Evolutionary conservation across 2,888 invertebrate genomes (phyloP), one percentile per base, ranked within the genome.

Genomic region (Leptothorax acervorum): DNA sequence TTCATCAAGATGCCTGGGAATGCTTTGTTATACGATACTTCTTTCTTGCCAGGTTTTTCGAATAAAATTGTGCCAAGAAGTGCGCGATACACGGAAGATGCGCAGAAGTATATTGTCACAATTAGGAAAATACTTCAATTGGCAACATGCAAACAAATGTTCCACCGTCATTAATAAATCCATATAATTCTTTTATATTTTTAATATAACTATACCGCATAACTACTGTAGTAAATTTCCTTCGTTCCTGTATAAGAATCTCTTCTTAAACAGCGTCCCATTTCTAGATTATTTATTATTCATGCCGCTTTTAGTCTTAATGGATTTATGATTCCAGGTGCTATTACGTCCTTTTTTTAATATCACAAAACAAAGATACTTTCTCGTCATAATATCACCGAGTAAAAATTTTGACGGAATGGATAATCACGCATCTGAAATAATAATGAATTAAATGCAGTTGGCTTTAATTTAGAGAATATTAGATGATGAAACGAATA

Each of bases 1-100:
- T 89, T 85, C 45, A 55, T n/a, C 23, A 60, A 68, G 55, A 45
- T 65, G 11, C 23, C 18, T 18, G 5, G 23, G 42, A 65, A 75
- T 28, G 28, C 31, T 55, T 31, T 28, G 28, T 31, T n/a, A n/a
- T n/a, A n/a, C n/a, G n/a, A n/a, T n/a, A 45, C 6, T 53, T 39
- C 15, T 75, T 63, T 23, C 3, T 15, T 63, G 31, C 6, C 18
- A 48, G 31, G 3, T 23, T 1, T 3, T 3, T 57, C 12, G 28
- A 66, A n/a, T 66, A 45, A 66, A 48, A 42, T 66, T 39, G 18
- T 18, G 42, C 28, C 31, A 3, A 23, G 4, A 55, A 53, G 8
- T 9, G 6, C 9, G n/a, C 23, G 3, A 35, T 35, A 12, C 23
- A 3, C 28, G 23, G 1, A 28, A 68, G 18, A 18, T 28, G 2